Conservation (phyloP, 2,113 vertebrate genomes). For the Xiphorhynchus elegans region DNA sequence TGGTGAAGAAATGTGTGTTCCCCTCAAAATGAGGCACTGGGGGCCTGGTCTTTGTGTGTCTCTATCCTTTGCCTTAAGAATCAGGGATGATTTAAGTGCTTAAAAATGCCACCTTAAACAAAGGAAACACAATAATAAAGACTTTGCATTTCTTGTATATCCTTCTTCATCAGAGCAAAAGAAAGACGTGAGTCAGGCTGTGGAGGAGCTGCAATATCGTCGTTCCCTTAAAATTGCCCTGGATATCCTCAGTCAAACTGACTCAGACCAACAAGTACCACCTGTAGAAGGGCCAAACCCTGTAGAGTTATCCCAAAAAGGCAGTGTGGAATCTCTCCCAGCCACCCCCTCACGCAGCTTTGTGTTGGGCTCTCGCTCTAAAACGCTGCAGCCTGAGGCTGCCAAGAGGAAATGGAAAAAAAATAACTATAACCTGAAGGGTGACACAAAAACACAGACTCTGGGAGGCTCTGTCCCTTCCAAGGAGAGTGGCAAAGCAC, state of each 20-base stretch:
- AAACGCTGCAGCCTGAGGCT: neutral
- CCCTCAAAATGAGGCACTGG: neutral
- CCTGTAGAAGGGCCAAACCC: neutral
- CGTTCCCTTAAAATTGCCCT: slow-evolving; percentile 70
- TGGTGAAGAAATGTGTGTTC: neutral
- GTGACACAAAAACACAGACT: accelerated
- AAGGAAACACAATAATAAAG: accelerated
- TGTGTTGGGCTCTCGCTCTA: accelerated
- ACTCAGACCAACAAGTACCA: accelerated
- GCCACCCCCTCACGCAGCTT: accelerated
- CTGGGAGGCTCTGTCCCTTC: accelerated
- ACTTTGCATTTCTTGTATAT: accelerated
- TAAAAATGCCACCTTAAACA: neutral
- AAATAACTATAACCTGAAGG: accelerated
- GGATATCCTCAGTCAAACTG: slow-evolving; percentile 27
- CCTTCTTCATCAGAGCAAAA: neutral
- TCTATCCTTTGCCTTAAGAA: neutral
- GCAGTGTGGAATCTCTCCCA: accelerated
- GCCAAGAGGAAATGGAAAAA: neutral
- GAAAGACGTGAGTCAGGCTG: accelerated
- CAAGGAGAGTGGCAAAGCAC: accelerated
- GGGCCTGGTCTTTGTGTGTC: neutral
- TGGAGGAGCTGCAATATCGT: slow-evolving; percentile 74
- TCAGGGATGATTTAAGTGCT: accelerated
- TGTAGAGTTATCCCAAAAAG: accelerated